A percentile compares a stretch with the other conserved stretches of the same genome.
These are phyloP conservation scores for Mizuhopecten yessoensis DNA, from an alignment of 1,140 invertebrate species.

Conservation along the genomic window DNA sequence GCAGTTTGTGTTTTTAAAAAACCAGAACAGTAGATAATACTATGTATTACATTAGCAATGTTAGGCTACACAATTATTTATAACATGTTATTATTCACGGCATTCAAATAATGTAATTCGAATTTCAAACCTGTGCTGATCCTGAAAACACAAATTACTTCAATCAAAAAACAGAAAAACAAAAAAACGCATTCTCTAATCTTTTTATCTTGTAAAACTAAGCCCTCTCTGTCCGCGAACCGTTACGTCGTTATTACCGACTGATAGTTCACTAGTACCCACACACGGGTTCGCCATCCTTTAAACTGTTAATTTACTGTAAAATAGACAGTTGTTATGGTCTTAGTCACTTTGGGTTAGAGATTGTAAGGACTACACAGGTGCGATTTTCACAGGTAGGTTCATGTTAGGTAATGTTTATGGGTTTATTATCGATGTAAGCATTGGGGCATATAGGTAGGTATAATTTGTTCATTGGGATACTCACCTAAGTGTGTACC, in stretches of 20 bases:
- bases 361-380: neutral
- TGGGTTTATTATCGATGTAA: neutral
- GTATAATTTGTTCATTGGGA: neutral
- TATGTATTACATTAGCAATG: too few relatives aligned
- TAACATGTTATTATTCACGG: too few relatives aligned
- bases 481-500: neutral
- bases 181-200: neutral
- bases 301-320: neutral
- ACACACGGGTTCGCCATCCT: neutral
- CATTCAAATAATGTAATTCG: too few relatives aligned
- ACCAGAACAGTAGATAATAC: too few relatives aligned
- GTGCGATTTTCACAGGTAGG: neutral
- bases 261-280: neutral
- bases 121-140: too few relatives aligned
- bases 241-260: neutral
- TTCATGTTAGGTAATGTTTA: constrained; percentile 26
- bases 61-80: too few relatives aligned
- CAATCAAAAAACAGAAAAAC: too few relatives aligned
- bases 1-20: too few relatives aligned
- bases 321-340: neutral
- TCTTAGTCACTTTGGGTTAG: neutral
- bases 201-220: neutral
- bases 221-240: neutral
- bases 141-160: too few relatives aligned
- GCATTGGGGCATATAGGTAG: constrained; percentile 11